Base-by-base conservation (phyloP, 2,888 invertebrate genomes). In the Syritta pipiens region DNA sequence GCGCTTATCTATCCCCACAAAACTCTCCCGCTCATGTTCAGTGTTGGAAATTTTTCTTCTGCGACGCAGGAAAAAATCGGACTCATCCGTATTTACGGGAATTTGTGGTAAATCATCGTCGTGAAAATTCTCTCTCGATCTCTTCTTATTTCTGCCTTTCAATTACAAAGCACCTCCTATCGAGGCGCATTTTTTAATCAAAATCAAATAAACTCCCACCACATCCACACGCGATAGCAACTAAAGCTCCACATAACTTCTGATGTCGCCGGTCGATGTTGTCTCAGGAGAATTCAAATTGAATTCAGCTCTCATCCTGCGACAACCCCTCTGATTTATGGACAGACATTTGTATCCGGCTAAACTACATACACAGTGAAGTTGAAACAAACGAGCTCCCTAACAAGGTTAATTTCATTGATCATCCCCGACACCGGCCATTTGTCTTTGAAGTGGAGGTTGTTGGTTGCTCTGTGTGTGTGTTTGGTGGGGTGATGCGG, bases 351-450 rank as follows among this genome's bases (percentile, higher is more conserved):
- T 75, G 81, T 81, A 63, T 28, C 59, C 12, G 53, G 37, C 51
- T 57, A 69, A 81, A 77, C 65, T 59, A 65, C 22, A 57, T 46
- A 76, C 44, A 82, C 81, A 81, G 81, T 81, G 81, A 82, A 82
- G 83, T 82, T 82, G 83, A 83, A 84, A 83, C 83, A 84, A 84
- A 84, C 84, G 84, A 84, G 84, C 83, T 82, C 62, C 67, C 85
- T 88, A 87, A 88, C 87, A 86, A 87, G 88, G 88, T 87, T 87
- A 87, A 87, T 87, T 87, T 88, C 85, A 85, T 84, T 83, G 83
- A 83, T 83, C 79, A 82, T 82, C 71, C 81, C 53, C 72, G 81
- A 83, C 81, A 77, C 67, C 51, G 79, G 85, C 85, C 87, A 87
- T 86, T 87, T 87, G 86, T 86, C 87, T 85, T 84, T 74, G 81